A percentile compares a stretch with the other conserved stretches of the same genome.
Evolutionary conservation across 2,113 vertebrate species (phyloP).

Genomic region (Epinephelus lanceolatus): DNA sequence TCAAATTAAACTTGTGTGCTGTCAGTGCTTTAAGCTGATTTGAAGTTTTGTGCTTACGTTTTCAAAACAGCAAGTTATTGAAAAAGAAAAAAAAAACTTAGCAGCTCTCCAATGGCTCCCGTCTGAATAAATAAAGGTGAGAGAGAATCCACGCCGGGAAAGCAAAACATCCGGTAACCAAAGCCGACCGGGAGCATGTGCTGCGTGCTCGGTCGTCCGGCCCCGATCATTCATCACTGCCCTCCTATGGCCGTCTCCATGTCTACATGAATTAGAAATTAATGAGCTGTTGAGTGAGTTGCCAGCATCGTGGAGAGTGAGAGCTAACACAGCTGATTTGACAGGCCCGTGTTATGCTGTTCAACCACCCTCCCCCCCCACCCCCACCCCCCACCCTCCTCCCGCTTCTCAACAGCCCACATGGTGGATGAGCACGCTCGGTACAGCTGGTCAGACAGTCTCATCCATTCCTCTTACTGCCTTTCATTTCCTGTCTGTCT

Average conservation of each 20-base stretch:
- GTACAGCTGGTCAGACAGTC: conserved; percentile 67
- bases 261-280: conserved; percentile 58
- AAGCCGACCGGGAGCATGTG: conserved; percentile 37
- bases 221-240: conserved; percentile 41
- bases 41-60: conserved; percentile 51
- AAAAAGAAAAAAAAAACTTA: background rate
- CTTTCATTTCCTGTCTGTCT: conserved; percentile 60
- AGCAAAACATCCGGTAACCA: conserved; percentile 11
- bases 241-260: conserved; percentile 32
- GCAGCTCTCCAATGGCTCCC: background rate
- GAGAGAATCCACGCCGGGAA: background rate
- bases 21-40: conserved; percentile 37
- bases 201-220: conserved; percentile 3
- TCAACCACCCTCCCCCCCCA: conserved; percentile 42
- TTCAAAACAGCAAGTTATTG: conserved; percentile 23
- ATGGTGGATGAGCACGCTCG: conserved; percentile 56
- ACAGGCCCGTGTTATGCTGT: conserved; percentile 47
- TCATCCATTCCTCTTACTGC: conserved; percentile 47
- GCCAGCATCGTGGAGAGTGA: conserved; percentile 34
- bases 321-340: conserved; percentile 67
- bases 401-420: conserved; percentile 48
- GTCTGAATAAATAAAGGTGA: conserved; percentile 12
- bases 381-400: background rate
- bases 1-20: conserved; percentile 38
- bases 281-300: conserved; percentile 64